Conservation (phyloP, 2,888 invertebrate genomes). For the Caenorhabditis becei region DNA sequence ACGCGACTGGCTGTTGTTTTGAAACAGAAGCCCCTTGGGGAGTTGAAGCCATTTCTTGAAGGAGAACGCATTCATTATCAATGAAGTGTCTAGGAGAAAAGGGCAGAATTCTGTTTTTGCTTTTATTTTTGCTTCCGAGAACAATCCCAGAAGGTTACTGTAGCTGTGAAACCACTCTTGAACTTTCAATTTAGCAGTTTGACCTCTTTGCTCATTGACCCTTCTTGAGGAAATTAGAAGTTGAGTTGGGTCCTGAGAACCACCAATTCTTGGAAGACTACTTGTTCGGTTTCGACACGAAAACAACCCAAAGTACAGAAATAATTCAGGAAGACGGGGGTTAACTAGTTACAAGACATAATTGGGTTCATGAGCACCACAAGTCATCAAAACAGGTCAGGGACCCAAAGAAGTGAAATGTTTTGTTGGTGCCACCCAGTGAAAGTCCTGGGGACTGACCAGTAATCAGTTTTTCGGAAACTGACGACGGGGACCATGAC, state of each 20-base stretch:
- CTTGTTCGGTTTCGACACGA: neutral
- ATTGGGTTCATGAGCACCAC: neutral
- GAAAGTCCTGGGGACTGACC: neutral
- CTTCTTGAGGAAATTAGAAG: neutral
- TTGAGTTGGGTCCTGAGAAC: neutral
- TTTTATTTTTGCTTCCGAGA: neutral
- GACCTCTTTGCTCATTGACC: neutral
- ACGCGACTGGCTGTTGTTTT: neutral
- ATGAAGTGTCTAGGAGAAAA: constrained; percentile 1
- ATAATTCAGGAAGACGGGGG: neutral
- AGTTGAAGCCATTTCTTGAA: neutral
- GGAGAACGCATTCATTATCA: constrained; percentile 27
- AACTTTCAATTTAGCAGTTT: neutral
- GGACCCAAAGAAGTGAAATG: neutral
- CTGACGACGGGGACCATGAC: neutral
- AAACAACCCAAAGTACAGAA: neutral
- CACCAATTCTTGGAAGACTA: neutral
- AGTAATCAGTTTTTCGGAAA: neutral
- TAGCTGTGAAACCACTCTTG: neutral
- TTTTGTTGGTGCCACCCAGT: constrained; percentile 1
- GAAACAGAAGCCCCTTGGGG: constrained; percentile 4
- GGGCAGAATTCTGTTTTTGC: neutral
- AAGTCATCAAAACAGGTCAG: neutral
- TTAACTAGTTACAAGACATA: neutral
- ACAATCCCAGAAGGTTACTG: neutral